Evolutionary conservation across 2,113 vertebrate genomes (phyloP), one percentile per base, ranked within the genome.

Genomic region (Bombycilla garrulus): DNA sequence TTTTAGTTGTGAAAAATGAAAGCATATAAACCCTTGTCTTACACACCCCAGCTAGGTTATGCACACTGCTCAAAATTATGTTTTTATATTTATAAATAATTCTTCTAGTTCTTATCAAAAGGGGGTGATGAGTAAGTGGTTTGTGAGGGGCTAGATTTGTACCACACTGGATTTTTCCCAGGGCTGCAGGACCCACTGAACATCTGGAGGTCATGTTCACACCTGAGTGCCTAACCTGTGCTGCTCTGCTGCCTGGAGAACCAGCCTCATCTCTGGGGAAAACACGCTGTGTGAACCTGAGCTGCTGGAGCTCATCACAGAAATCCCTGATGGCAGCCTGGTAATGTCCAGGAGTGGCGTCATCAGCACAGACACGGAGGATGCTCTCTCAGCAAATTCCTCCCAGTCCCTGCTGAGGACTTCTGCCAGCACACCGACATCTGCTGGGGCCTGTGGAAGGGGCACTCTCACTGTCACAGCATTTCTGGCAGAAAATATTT

Each of bases 311-410:
- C 44, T 87, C 66, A 31, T 65, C 78, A 6, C 62, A 82, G 67
- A 23, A 22, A 2, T 25, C 66, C 38, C 8, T 1, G 87, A 31
- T 38, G 0, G 0, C 4, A 45, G 73, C 78, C 74, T 65, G 56
- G 85, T 19, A 25, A 15, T 29, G 56, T 9, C 38, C 69, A n/a
- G 69, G 51, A 83, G 79, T 33, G 58, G 86, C 1, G 1, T 92
- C 90, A 83, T 33, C 76, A 62, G 19, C 47, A 42, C 28, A 48
- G 64, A 4, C 67, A 61, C 0, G 0, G 51, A 83, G 82, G 76
- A 84, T 90, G 86, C 92, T 40, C 33, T 24, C 82, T 96, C 95
- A 96, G 92, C 96, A 97, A 72, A 94, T 96, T 95, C 86, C 83
- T 97, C 42, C 79, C 35, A 2, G 66, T 69, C 58, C 66, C 60